Percentiles rank a stretch among this genome's conserved stretches.
These are phyloP conservation scores for Corapipo altera DNA, from an alignment of 2,113 vertebrate genomes.

Conservation along the genomic window DNA sequence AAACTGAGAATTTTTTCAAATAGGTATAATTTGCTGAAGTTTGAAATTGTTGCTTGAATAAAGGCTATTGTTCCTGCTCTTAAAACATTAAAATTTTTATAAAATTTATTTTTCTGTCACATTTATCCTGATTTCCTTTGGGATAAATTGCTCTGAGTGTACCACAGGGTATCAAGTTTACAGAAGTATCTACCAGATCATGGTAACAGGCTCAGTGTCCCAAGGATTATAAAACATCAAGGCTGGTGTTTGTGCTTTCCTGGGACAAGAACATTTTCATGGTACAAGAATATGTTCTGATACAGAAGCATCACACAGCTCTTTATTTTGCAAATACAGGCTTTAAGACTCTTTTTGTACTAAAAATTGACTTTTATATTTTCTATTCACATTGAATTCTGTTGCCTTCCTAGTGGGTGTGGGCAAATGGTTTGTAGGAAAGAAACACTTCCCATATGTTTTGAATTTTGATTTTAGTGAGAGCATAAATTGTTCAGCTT, in stretches of 20 bases:
- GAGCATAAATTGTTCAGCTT: neutral
- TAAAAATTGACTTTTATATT: neutral
- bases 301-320: neutral
- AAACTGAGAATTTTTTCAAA: neutral
- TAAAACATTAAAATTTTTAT: neutral
- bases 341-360: neutral
- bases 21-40: neutral
- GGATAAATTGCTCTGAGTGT: neutral
- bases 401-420: neutral
- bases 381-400: neutral
- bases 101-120: neutral
- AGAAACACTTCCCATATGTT: constrained; percentile 4
- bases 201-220: neutral
- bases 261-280: neutral
- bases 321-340: neutral
- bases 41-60: neutral
- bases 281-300: neutral
- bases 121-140: neutral
- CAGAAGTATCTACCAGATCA: neutral
- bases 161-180: neutral
- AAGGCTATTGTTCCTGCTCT: neutral
- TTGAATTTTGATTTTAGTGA: neutral
- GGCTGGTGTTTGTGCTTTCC: neutral
- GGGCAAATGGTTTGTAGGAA: neutral
- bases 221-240: neutral